Percentiles rank a stretch among this genome's conserved stretches.
These are phyloP conservation scores for Antheraea assamensis DNA, from an alignment of 2,888 invertebrate genomes.

Conservation along the genomic window DNA sequence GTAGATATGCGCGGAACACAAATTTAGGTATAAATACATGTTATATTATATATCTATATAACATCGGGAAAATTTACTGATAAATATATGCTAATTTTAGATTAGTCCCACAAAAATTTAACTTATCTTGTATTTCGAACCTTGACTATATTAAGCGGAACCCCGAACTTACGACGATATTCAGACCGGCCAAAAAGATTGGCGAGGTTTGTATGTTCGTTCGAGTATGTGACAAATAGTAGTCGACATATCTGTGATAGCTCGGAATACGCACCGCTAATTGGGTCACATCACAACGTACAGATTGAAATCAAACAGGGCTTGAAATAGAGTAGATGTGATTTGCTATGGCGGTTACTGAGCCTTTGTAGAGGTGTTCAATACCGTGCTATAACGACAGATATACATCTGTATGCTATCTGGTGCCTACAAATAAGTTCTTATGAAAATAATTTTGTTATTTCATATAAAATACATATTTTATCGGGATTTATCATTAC, in stretches of 20 bases:
- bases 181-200: no score
- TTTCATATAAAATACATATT: neutral
- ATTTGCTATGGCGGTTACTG: conserved; percentile 25
- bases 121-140: no score
- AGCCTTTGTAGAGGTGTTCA: conserved; percentile 20
- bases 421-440: no score
- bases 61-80: no score
- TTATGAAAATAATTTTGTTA: neutral
- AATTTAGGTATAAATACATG: no score
- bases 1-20: no score
- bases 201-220: neutral
- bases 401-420: neutral
- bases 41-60: no score
- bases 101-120: no score
- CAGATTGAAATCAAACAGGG: conserved; percentile 52
- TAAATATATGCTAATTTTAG: no score
- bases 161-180: no score
- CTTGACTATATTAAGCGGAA: no score
- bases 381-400: neutral
- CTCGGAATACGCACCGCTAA: conserved; percentile 41
- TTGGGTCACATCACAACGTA: conserved; percentile 54
- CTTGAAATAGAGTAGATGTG: conserved; percentile 42
- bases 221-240: conserved; percentile 8
- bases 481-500: no score
- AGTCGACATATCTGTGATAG: conserved; percentile 25